These are phyloP conservation scores for Pangasianodon hypophthalmus DNA, from an alignment of 2,113 vertebrate genomes.

Conservation along the genomic window DNA sequence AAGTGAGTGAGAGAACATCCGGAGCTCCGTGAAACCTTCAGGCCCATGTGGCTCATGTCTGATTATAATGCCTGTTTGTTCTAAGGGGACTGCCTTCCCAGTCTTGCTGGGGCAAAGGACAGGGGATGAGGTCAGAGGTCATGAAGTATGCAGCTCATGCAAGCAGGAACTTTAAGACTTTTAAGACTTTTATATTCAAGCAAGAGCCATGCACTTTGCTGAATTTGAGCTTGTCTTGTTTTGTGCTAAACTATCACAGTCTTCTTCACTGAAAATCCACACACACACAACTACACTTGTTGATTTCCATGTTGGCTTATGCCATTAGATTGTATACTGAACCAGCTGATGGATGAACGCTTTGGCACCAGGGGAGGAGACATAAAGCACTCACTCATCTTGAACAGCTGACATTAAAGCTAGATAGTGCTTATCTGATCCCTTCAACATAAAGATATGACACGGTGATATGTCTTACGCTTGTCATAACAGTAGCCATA, in stretches of 20 bases:
- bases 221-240: conserved; percentile 40
- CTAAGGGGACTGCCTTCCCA: conserved; percentile 39
- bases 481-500: background rate
- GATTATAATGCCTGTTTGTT: conserved; percentile 69
- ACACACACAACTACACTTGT: background rate
- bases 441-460: background rate
- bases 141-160: conserved; percentile 48
- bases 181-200: no score
- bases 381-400: background rate
- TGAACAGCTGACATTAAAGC: background rate
- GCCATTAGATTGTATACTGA: conserved; percentile 64
- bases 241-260: background rate
- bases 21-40: conserved; percentile 36
- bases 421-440: background rate
- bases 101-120: conserved; percentile 64
- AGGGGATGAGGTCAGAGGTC: conserved; percentile 67
- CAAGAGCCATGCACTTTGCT: conserved; percentile 7
- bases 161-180: conserved; percentile 46
- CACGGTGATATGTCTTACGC: background rate
- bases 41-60: background rate
- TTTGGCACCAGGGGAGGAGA: background rate
- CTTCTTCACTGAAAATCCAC: background rate
- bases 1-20: conserved; percentile 55
- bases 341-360: conserved; percentile 32
- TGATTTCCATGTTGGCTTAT: background rate